Evolutionary conservation across 2,797 vertebrate species (phyloP).

Genomic region (Neostethus bicornis): DNA sequence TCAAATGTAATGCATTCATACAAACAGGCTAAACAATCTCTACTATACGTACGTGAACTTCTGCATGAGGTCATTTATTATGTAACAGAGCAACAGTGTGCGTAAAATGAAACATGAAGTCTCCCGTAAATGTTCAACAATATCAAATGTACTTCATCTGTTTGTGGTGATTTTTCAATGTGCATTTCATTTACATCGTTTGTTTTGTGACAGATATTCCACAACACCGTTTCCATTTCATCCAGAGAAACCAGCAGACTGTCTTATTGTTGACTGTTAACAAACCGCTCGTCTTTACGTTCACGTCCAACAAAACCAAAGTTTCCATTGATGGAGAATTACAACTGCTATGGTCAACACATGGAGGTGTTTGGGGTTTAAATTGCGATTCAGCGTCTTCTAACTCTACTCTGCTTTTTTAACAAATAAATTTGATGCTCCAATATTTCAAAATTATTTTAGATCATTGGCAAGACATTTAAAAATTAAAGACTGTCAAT

Average conservation of each 20-base stretch:
- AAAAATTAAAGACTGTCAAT: background rate
- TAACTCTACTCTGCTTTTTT: background rate
- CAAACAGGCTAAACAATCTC: too few species aligned
- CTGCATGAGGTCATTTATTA: too few species aligned
- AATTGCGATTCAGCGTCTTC: background rate
- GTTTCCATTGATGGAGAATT: slow-evolving; percentile 47
- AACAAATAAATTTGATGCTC: background rate
- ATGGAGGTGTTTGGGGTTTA: background rate
- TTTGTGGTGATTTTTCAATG: background rate
- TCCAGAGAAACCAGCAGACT: slow-evolving; percentile 26
- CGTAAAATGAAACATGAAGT: background rate
- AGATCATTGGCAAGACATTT: too few species aligned
- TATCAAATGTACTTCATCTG: background rate
- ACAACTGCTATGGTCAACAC: slow-evolving; percentile 29
- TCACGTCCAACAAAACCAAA: slow-evolving; percentile 10
- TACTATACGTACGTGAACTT: too few species aligned
- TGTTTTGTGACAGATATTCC: slow-evolving; percentile 26
- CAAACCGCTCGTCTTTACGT: slow-evolving; percentile 14
- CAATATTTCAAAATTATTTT: background rate
- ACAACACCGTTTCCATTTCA: slow-evolving; percentile 1
- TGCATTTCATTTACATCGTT: background rate
- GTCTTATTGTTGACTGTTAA: slow-evolving; percentile 40
- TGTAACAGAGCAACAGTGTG: background rate
- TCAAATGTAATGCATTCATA: too few species aligned
- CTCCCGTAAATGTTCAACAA: slow-evolving; percentile 5